Conservation (phyloP, 35 echinoderm and acorn worm species). For the Stichopus chloronotus region DNA sequence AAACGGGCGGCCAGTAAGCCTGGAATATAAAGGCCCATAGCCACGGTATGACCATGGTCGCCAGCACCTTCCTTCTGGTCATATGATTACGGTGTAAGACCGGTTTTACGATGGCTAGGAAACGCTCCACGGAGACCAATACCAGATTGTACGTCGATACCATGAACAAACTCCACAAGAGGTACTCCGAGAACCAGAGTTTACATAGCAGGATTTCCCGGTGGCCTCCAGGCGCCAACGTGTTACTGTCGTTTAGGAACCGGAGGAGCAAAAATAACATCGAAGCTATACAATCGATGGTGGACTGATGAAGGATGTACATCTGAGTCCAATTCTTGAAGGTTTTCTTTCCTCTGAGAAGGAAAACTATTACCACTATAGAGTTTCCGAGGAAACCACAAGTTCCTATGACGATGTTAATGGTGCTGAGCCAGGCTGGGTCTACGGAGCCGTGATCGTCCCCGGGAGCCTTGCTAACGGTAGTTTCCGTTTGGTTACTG, state of each 20-base stretch:
- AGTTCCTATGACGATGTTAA: constrained; percentile 36
- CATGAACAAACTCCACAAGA: constrained; percentile 50
- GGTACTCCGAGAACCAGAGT: constrained; percentile 50
- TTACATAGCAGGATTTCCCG: constrained; percentile 32
- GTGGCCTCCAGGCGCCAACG: constrained; percentile 15
- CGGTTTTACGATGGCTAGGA: constrained; percentile 37
- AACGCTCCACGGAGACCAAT: constrained; percentile 27
- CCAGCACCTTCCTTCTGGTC: background rate
- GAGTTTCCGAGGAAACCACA: constrained; percentile 23
- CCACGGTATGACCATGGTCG: constrained; percentile 36
- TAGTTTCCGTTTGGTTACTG: background rate
- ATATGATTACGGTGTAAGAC: constrained; percentile 1
- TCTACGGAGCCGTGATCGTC: background rate
- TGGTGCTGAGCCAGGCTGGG: background rate
- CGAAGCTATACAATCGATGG: background rate
- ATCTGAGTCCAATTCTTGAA: constrained; percentile 51
- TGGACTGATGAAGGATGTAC: constrained; percentile 43
- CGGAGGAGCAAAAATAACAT: background rate
- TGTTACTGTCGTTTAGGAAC: background rate
- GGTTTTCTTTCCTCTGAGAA: constrained; percentile 26
- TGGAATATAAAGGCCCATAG: constrained; percentile 39
- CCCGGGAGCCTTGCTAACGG: background rate
- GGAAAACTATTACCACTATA: constrained; percentile 25
- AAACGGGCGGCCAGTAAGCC: background rate
- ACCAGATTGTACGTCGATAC: constrained; percentile 38